Conservation (phyloP, 2,113 vertebrate species). For the Spizaetus ornatus region DNA sequence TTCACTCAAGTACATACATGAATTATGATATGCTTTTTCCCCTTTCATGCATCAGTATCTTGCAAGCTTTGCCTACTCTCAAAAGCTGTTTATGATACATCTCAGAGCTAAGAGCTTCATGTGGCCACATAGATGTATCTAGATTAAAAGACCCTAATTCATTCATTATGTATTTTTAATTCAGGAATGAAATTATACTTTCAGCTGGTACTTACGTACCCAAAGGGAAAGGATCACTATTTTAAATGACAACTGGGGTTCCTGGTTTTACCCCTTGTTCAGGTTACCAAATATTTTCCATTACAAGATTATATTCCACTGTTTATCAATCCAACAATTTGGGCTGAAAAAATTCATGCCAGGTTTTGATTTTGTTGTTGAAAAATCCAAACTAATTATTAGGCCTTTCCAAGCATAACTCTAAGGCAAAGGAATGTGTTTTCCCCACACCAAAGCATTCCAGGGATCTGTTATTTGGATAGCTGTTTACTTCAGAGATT, state of each 20-base stretch:
- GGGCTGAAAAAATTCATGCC: background rate
- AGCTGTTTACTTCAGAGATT: constrained; percentile 50
- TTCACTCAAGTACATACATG: background rate
- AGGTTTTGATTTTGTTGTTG: background rate
- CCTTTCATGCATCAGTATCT: background rate
- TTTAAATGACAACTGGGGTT: background rate
- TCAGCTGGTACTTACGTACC: background rate
- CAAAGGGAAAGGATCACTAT: background rate
- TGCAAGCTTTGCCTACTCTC: background rate
- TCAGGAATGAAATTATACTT: background rate
- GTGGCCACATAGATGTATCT: rapidly evolving
- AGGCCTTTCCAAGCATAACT: constrained; percentile 8
- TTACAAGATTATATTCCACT: background rate
- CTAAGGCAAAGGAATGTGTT: constrained; percentile 20
- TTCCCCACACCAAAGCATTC: constrained; percentile 39
- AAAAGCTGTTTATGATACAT: background rate
- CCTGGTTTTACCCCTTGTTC: background rate
- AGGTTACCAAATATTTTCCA: background rate
- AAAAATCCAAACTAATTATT: background rate
- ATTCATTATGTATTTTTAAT: background rate
- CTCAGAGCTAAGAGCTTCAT: background rate
- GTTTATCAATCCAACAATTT: background rate
- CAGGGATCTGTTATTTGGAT: constrained; percentile 23
- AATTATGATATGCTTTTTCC: background rate
- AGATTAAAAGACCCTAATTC: background rate